Percentiles rank a stretch among this genome's conserved stretches.
These are phyloP conservation scores for Gila robusta DNA, from an alignment of 2,797 vertebrate species.

Conservation along the genomic window DNA sequence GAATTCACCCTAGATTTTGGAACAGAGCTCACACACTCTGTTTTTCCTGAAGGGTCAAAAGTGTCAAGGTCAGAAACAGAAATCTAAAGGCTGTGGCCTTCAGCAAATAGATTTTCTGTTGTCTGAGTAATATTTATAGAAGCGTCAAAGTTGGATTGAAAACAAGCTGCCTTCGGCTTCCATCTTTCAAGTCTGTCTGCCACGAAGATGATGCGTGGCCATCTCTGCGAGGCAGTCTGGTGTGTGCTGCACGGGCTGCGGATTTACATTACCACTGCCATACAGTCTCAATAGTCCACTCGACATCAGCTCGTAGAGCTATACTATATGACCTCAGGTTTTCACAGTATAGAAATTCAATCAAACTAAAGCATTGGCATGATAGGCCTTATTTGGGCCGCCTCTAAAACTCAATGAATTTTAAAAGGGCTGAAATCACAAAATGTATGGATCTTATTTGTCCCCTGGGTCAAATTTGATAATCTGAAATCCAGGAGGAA, in stretches of 20 bases:
- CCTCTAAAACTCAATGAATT: constrained; percentile 45
- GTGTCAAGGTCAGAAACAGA: constrained; percentile 60
- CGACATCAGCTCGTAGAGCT: constrained; percentile 27
- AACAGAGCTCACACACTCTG: not conserved
- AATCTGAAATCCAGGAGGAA: constrained; percentile 44
- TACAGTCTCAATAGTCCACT: constrained; percentile 44
- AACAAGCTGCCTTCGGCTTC: constrained; percentile 58
- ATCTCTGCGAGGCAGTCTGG: constrained; percentile 57
- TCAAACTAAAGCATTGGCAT: constrained; percentile 46
- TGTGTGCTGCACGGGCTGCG: constrained; percentile 54
- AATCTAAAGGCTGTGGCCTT: constrained; percentile 57
- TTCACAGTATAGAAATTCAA: constrained; percentile 50
- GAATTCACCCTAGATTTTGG: not conserved
- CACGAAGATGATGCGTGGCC: constrained; percentile 55
- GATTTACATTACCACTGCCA: constrained; percentile 66
- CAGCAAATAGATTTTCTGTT: constrained; percentile 61
- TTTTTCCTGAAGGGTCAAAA: constrained; percentile 31
- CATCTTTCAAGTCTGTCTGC: constrained; percentile 61
- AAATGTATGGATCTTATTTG: constrained; percentile 30
- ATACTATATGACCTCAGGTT: constrained; percentile 34
- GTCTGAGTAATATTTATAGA: constrained; percentile 70
- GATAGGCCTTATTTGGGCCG: constrained; percentile 40
- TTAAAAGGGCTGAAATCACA: constrained; percentile 36
- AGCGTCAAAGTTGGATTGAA: constrained; percentile 61
- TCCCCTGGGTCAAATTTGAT: constrained; percentile 31